Conservation (phyloP, 2,888 invertebrate genomes). For the Ochlodes sylvanus region DNA sequence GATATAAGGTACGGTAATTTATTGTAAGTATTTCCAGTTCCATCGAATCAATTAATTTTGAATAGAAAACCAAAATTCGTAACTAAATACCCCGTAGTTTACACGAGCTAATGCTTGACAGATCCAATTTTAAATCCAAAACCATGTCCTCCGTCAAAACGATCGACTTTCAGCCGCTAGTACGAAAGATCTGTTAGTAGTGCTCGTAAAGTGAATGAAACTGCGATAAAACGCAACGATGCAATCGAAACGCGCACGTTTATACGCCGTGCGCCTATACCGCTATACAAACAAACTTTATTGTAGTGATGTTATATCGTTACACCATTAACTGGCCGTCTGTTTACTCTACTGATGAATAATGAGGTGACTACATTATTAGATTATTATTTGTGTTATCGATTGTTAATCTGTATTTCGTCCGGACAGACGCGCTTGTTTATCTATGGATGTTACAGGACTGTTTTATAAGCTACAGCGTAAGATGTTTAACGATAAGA, state of each 20-base stretch:
- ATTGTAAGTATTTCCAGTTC: too few relatives aligned
- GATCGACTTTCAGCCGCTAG: neutral
- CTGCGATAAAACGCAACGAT: constrained; percentile 31
- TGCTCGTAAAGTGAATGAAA: constrained; percentile 30
- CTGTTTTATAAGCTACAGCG: too few relatives aligned
- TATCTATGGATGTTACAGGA: neutral
- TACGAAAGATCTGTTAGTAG: constrained; percentile 2
- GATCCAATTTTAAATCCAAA: too few relatives aligned
- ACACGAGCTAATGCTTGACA: too few relatives aligned
- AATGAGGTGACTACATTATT: constrained; percentile 15
- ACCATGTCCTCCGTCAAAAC: too few relatives aligned
- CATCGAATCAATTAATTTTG: too few relatives aligned
- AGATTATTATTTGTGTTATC: constrained; percentile 7
- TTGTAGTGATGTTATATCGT: constrained; percentile 10
- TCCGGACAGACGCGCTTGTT: neutral
- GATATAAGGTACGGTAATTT: too few relatives aligned
- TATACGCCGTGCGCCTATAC: constrained; percentile 12
- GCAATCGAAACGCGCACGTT: constrained; percentile 27
- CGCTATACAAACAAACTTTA: constrained; percentile 33
- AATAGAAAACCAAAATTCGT: too few relatives aligned
- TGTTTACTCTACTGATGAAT: constrained; percentile 24
- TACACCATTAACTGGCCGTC: constrained; percentile 12
- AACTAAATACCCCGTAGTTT: too few relatives aligned
- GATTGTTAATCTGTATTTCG: constrained; percentile 4
- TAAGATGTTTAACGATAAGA: too few relatives aligned